These are phyloP conservation scores for Periplaneta americana DNA, from an alignment of 1,140 invertebrate species.

Conservation along the genomic window DNA sequence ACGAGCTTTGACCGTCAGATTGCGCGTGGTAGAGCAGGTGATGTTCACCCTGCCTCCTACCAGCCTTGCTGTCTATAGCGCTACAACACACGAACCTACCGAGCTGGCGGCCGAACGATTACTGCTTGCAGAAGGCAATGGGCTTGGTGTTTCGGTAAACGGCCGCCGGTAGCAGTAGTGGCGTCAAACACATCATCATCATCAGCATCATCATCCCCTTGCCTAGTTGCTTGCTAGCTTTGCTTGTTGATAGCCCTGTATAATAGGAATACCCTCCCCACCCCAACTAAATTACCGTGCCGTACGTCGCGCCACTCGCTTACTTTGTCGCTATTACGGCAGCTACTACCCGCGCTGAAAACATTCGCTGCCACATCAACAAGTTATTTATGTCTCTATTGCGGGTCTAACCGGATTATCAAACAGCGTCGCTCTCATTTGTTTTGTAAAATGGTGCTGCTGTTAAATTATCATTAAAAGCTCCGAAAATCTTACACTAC, in stretches of 20 bases:
- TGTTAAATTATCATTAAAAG: too few species aligned
- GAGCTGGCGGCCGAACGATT: constrained; percentile 2
- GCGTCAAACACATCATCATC: constrained; percentile 20
- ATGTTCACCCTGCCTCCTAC: not conserved
- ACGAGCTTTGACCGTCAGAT: not conserved
- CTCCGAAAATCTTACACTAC: too few species aligned
- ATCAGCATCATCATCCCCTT: not conserved
- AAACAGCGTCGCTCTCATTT: too few species aligned
- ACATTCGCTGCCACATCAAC: not conserved
- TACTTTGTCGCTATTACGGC: constrained; percentile 10
- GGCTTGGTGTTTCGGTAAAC: constrained; percentile 16
- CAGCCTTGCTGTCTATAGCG: not conserved
- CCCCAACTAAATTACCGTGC: constrained; percentile 7
- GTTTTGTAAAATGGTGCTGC: too few species aligned
- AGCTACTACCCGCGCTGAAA: constrained; percentile 7
- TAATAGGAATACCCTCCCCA: constrained; percentile 12
- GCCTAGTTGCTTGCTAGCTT: constrained; percentile 3
- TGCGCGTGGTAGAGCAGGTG: not conserved
- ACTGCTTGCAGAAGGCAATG: constrained; percentile 13
- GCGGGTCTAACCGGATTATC: too few species aligned
- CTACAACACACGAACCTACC: not conserved
- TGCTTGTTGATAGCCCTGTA: constrained; percentile 20
- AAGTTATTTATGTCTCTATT: not conserved
- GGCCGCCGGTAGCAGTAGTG: constrained; percentile 18
- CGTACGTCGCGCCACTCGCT: not conserved